Evolutionary conservation across 2,888 invertebrate genomes (phyloP).

Genomic region (Meandrusa payeni): DNA sequence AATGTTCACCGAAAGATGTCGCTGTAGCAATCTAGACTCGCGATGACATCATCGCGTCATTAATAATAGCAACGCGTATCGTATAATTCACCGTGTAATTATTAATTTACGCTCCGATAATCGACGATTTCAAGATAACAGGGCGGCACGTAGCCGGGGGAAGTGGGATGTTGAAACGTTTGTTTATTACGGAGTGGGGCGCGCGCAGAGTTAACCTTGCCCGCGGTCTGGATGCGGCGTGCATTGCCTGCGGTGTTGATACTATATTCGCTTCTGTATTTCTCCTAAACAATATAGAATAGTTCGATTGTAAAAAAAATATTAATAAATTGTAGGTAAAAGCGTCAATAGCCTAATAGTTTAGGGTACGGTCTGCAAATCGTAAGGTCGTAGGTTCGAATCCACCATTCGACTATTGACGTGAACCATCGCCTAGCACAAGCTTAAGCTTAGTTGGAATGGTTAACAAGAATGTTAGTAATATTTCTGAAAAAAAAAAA

Average conservation of each 20-base stretch:
- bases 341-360: too few species aligned
- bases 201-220: constrained; percentile 14
- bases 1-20: constrained; percentile 11
- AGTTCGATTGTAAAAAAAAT: too few species aligned
- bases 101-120: constrained; percentile 24
- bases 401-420: too few species aligned
- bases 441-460: not conserved
- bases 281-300: too few species aligned
- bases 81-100: constrained; percentile 18
- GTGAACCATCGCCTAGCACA: too few species aligned
- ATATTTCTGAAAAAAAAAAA: too few species aligned
- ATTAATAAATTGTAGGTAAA: too few species aligned
- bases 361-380: too few species aligned
- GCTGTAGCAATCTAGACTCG: constrained; percentile 8
- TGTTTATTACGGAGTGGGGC: constrained; percentile 9
- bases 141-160: constrained; percentile 10
- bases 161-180: constrained; percentile 16
- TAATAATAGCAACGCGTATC: constrained; percentile 3
- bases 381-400: too few species aligned
- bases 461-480: too few species aligned
- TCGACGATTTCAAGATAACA: constrained; percentile 17
- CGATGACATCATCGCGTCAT: constrained; percentile 11
- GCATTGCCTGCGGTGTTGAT: constrained; percentile 2
- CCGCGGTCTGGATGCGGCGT: not conserved
- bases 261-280: not conserved